These are phyloP conservation scores for Rhinopomastus cyanomelas DNA, from an alignment of 2,113 vertebrate species.

Conservation along the genomic window DNA sequence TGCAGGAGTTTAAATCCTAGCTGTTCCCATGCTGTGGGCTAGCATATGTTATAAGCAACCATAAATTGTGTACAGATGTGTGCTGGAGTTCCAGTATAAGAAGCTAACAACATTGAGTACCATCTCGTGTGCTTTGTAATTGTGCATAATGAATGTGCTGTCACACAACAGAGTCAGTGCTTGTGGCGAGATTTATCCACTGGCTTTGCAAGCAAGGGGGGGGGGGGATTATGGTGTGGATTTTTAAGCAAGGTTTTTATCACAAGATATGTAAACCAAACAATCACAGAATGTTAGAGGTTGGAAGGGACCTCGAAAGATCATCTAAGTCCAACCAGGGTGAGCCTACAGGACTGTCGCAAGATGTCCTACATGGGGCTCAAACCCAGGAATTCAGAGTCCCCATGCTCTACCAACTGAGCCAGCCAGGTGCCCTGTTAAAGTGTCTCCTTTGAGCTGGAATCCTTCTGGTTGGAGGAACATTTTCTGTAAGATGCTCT, in stretches of 20 bases:
- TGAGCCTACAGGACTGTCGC: too few relatives aligned
- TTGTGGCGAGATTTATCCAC: conserved; percentile 11
- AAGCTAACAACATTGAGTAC: conserved; percentile 17
- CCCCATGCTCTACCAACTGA: too few relatives aligned
- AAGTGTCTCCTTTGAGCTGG: too few relatives aligned
- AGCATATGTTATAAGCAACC: conserved; percentile 50
- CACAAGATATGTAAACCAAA: not conserved
- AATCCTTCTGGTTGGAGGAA: too few relatives aligned
- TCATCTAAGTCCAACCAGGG: too few relatives aligned
- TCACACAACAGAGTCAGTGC: not conserved
- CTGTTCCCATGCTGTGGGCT: conserved; percentile 28
- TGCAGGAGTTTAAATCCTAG: conserved; percentile 37
- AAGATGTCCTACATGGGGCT: too few relatives aligned
- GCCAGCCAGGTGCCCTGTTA: too few relatives aligned
- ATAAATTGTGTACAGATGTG: conserved; percentile 53
- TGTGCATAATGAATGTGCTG: conserved; percentile 41
- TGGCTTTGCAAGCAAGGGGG: not conserved
- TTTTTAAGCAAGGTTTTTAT: conserved; percentile 18
- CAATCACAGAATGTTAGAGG: too few relatives aligned
- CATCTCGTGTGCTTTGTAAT: conserved; percentile 35
- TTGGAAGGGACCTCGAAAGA: too few relatives aligned
- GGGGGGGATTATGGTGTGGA: not conserved
- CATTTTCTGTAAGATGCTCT: not conserved
- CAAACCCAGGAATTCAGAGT: too few relatives aligned
- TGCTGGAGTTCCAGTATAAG: conserved; percentile 23